Evolutionary conservation across 2,113 vertebrate species (phyloP), one percentile per base, ranked within the genome.

Genomic region (Myotis lucifugus): DNA sequence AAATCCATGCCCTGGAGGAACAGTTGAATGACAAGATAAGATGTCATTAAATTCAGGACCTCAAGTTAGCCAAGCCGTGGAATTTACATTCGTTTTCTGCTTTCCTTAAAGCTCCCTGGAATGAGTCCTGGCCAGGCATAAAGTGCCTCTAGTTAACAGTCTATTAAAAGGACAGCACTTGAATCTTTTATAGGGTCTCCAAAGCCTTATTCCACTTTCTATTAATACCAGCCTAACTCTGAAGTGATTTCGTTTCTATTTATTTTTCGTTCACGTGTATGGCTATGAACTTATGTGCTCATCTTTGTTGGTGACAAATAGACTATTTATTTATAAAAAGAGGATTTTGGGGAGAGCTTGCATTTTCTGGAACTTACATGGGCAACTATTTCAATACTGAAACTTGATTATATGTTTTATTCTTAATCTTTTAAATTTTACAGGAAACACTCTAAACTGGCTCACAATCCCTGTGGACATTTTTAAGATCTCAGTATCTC

Each of bases 141-240:
- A 84, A 95, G 94, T n/a, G 21, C 12, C 27, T 85, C 42, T 48
- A 56, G 54, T 95, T 87, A 81, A 81, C 34, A 40, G 32, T 27
- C 88, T 94, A 92, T 93, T 85, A 83, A 90, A 93, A 96, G 77
- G 81, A 64, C 9, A n/a, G 32, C 92, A 56, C 88, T 64, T 88
- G 95, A 88, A 48, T 95, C 59, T 78, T 89, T 94, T 76, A 86
- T 74, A 90, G 29, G 42, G 52, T 88, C 29, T 97, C 67, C 67
- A 95, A 96, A 91, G 50, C 72, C 78, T 96, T 83, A 83, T 73
- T 96, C 50, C 23, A 89, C 54, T 95, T 66, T 88, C 90, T 96
- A 92, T 93, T 93, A 90, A 90, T 96, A 96, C 88, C n/a, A 79
- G 25, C 50, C 66, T 59, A 56, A 81, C 85, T 92, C 34, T 88